phyloP scores from a whole-genome alignment of 2,113 vertebrate genomes.

The Plotosus lineatus region DNA sequence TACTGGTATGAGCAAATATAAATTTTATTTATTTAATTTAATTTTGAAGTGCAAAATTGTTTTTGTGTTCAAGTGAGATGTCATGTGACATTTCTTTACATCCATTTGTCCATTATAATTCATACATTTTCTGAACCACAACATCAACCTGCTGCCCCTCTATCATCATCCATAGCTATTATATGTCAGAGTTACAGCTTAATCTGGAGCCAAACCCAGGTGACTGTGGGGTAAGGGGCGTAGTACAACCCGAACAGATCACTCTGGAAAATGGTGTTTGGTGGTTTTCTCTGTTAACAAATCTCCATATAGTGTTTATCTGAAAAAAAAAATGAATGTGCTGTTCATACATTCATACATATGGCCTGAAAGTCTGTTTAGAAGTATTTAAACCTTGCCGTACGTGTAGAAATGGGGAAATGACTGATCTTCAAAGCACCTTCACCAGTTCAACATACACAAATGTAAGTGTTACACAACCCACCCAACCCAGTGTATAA shows the following conservation, averaged over 20 bases:
- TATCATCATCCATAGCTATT: no score
- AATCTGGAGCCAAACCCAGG: no score
- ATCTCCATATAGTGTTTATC: not conserved
- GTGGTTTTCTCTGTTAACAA: not conserved
- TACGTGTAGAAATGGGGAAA: not conserved
- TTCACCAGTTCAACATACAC: not conserved
- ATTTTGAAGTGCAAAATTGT: not conserved
- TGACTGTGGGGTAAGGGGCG: no score
- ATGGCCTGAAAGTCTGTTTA: not conserved
- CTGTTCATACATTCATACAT: not conserved
- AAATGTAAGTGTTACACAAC: no score
- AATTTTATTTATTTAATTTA: not conserved
- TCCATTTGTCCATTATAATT: no score
- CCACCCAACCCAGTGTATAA: no score
- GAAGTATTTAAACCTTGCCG: not conserved
- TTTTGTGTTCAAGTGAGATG: not conserved
- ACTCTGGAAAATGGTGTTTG: not conserved
- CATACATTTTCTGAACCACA: no score
- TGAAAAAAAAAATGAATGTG: no score
- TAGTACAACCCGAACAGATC: no score
- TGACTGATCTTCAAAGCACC: not conserved
- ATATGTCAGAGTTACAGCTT: no score
- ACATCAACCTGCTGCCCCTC: no score
- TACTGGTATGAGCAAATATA: not conserved
- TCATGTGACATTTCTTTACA: not conserved